Conservation (phyloP, 2,888 invertebrate genomes). For the Homarus gammarus region DNA sequence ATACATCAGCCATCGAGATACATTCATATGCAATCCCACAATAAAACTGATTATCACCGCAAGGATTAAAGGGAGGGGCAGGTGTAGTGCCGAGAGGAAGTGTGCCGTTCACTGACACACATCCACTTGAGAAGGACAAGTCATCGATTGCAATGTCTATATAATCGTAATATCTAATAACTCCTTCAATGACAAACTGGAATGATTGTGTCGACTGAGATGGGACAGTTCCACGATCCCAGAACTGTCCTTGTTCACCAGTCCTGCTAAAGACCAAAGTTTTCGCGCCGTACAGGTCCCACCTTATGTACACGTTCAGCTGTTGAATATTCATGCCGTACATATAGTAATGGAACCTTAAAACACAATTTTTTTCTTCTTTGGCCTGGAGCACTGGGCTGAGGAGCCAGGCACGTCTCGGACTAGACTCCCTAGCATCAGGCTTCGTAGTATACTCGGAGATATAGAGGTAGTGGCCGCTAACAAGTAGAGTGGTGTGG, state of each 20-base stretch:
- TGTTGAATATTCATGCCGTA: constrained; percentile 42
- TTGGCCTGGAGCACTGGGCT: constrained; percentile 43
- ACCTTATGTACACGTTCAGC: constrained; percentile 39
- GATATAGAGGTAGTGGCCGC: constrained; percentile 48
- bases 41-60: constrained; percentile 15
- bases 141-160: background rate
- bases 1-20: background rate
- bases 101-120: constrained; percentile 9
- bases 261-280: constrained; percentile 7
- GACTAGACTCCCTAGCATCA: background rate
- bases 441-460: background rate
- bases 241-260: constrained; percentile 62
- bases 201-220: constrained; percentile 18
- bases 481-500: constrained; percentile 49
- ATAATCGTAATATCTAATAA: background rate
- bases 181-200: constrained; percentile 59
- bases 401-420: constrained; percentile 37
- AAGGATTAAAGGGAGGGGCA: constrained; percentile 23
- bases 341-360: constrained; percentile 64
- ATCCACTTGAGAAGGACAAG: constrained; percentile 21
- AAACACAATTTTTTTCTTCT: background rate
- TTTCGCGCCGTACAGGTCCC: background rate
- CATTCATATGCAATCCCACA: constrained; percentile 22
- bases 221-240: constrained; percentile 28
- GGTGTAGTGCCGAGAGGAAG: constrained; percentile 35